These are phyloP conservation scores for Uropsilus gracilis DNA, from an alignment of 2,113 vertebrate genomes.

Conservation along the genomic window DNA sequence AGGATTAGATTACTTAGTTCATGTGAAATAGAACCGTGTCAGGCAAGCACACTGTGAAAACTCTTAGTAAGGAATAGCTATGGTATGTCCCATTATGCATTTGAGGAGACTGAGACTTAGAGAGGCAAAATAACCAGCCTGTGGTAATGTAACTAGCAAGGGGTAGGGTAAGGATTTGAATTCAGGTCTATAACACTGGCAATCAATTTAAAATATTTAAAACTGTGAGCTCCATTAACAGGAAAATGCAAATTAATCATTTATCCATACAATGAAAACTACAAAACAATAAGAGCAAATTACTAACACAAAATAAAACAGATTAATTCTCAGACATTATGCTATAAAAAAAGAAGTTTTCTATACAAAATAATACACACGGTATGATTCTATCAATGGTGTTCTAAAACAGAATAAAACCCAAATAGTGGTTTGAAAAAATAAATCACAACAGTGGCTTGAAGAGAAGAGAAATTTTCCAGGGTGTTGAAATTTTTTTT, in stretches of 20 bases:
- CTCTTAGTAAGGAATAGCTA: neutral
- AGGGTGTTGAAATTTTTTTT: neutral
- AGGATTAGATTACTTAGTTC: neutral
- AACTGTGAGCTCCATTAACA: neutral
- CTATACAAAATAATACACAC: neutral
- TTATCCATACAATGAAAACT: neutral
- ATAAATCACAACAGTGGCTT: neutral
- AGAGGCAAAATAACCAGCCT: neutral
- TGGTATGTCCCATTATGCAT: neutral
- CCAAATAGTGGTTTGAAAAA: neutral
- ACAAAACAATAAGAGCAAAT: neutral
- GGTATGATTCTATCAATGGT: neutral
- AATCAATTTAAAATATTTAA: constrained; percentile 10
- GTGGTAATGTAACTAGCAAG: neutral
- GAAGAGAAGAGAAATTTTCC: neutral
- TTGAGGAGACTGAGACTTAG: constrained; percentile 3
- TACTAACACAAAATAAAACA: neutral
- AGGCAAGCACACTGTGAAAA: neutral
- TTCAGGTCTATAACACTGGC: neutral
- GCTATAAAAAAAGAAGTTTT: neutral
- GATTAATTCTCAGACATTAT: neutral
- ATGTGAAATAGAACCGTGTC: neutral
- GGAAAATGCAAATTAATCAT: neutral
- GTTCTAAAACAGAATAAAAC: neutral
- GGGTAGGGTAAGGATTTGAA: neutral